Evolutionary conservation across 2,797 vertebrate genomes (phyloP), one percentile per base, ranked within the genome.

Genomic region (Sebastes vulpes): DNA sequence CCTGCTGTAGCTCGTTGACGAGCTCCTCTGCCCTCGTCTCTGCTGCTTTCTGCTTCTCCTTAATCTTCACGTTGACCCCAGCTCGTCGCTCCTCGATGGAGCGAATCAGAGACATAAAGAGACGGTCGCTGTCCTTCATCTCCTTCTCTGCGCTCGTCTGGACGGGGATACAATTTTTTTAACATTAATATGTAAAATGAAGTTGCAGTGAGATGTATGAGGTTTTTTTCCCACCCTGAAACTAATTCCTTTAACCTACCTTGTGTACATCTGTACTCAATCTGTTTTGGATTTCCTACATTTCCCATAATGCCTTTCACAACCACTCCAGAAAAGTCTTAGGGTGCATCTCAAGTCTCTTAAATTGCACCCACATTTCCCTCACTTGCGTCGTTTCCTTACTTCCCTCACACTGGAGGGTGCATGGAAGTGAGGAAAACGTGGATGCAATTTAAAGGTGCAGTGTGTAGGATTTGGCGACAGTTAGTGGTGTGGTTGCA

Each of bases 21-120:
- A 94, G 70, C 63, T 83, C 81, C 57, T 91, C 83, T 0, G 93
- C 87, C 58, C 83, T 90, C 28, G 16, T 65, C 77, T 93, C 92
- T 0, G 79, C 77, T 1, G 67, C 79, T 11, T 18, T 65, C 89
- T 86, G 92, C 88, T 86, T 87, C 57, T 77, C 81, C 70, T 52
- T 38, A 2, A 94, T 58, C 46, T 91, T 86, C 0, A 31, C 0
- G 5, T 28, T 14, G 25, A 87, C 85, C 4, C 90, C 84, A 0
- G 26, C 12, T 5, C 53, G 79, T 20, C 85, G 69, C 56, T 91
- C 84, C 66, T 93, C 67, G 1, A 86, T 20, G 5, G 59, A 82
- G 77, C 54, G 26, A 9, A 89, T 82, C 65, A 95, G 65, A 8
- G 81, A 90, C 0, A 11, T 5, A 4, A 93, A 94, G 68, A 92